phyloP scores from a whole-genome alignment of 2,113 vertebrate species.

The Abramis brama region DNA sequence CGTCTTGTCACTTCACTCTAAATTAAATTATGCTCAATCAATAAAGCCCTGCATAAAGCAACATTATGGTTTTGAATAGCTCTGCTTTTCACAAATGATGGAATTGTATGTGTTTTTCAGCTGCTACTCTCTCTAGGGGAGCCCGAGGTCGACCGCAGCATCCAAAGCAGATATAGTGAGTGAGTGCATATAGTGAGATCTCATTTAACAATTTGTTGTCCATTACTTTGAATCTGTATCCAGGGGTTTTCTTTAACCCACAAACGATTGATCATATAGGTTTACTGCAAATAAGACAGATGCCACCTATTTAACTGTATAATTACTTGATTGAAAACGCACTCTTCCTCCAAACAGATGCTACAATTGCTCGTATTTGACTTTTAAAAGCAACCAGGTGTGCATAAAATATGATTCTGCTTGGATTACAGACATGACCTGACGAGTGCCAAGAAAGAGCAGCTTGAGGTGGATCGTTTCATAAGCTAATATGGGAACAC shows the following conservation, averaged over 20 bases:
- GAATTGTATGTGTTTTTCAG: slow-evolving; percentile 49
- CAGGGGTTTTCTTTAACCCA: slow-evolving; percentile 40
- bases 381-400: slow-evolving; percentile 59
- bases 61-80: slow-evolving; percentile 52
- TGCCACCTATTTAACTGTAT: slow-evolving; percentile 10
- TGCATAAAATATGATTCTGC: slow-evolving; percentile 55
- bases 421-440: slow-evolving; percentile 40
- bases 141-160: slow-evolving; percentile 51
- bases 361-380: slow-evolving; percentile 57
- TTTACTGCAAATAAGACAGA: slow-evolving; percentile 16
- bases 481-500: background rate
- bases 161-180: slow-evolving; percentile 30
- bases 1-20: slow-evolving; percentile 59
- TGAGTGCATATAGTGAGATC: slow-evolving; percentile 43
- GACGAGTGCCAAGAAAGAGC: slow-evolving; percentile 38
- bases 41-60: slow-evolving; percentile 54
- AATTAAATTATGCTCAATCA: slow-evolving; percentile 56
- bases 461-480: background rate
- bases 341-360: slow-evolving; percentile 60
- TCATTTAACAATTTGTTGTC: slow-evolving; percentile 55
- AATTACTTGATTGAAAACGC: slow-evolving; percentile 30
- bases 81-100: slow-evolving; percentile 54
- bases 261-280: slow-evolving; percentile 3
- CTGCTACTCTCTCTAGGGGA: slow-evolving; percentile 29
- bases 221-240: slow-evolving; percentile 53